phyloP scores from a whole-genome alignment of 2,888 invertebrate species.

The Drosophila falleni region DNA sequence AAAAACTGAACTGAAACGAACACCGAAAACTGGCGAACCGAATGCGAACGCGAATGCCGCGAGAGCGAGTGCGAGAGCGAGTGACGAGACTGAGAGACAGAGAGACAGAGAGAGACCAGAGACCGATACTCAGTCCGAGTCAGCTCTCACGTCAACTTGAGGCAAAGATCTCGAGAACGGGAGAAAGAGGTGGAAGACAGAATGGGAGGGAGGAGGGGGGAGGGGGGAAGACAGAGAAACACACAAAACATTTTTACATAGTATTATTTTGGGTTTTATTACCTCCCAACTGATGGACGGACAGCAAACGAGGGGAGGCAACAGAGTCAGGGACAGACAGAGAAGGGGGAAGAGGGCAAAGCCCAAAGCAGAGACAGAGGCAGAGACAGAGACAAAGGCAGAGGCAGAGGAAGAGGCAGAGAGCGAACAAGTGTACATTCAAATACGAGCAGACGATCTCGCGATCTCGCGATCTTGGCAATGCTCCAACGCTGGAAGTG shows the following conservation, averaged over 20 bases:
- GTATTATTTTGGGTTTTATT: slow-evolving; percentile 77
- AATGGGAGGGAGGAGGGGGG: too few relatives aligned
- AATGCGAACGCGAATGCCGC: slow-evolving; percentile 69
- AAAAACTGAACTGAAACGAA: slow-evolving; percentile 63
- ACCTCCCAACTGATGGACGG: slow-evolving; percentile 44
- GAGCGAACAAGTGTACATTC: slow-evolving; percentile 66
- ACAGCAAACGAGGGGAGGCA: slow-evolving; percentile 11
- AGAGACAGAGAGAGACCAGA: slow-evolving; percentile 8
- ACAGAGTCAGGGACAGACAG: background rate
- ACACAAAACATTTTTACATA: slow-evolving; percentile 78
- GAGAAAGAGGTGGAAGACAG: background rate
- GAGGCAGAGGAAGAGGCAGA: background rate
- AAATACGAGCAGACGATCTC: slow-evolving; percentile 58
- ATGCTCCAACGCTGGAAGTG: slow-evolving; percentile 16
- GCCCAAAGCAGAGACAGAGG: background rate
- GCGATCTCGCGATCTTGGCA: slow-evolving; percentile 39
- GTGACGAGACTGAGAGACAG: slow-evolving; percentile 19
- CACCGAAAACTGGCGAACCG: slow-evolving; percentile 68
- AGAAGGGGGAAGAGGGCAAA: background rate
- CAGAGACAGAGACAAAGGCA: background rate
- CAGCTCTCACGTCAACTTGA: slow-evolving; percentile 25
- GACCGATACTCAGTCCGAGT: slow-evolving; percentile 4
- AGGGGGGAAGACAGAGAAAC: slow-evolving; percentile 34
- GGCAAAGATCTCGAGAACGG: slow-evolving; percentile 22
- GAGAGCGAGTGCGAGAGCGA: slow-evolving; percentile 51